Evolutionary conservation across 2,888 invertebrate species (phyloP), one percentile per base, ranked within the genome.

Genomic region (Vanessa cardui): DNA sequence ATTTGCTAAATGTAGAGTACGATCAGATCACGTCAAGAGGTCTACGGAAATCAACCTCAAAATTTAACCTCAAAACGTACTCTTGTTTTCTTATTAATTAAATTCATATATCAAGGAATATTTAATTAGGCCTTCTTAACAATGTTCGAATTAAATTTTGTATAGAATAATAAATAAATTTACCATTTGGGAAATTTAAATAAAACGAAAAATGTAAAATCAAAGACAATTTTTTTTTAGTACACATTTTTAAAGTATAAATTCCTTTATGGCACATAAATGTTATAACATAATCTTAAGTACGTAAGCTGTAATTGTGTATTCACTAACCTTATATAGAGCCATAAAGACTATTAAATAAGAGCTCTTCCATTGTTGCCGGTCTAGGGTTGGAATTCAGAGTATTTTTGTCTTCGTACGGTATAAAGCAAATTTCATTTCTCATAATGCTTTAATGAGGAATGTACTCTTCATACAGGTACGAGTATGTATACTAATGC

Each of bases 331-430:
- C 18, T 26, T 56, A 56, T 39, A 56, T 56, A 56, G 8, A 16
- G 56, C 9, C 18, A 39, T 56, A 56, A 56, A 56, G 56, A 39
- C 56, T 56, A 56, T 56, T 56, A 56, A 56, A 56, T 39, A 56
- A 56, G 9, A 9, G 56, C 33, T 56, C 39, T n/a, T 18, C 18
- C 39, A 56, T 26, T 18, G 56, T 56, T n/a, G n/a, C 31, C 16
- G n/a, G 39, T 33, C 31, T 20, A 56, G 56, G 56, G 56, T 39
- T 56, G 56, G 33, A 56, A 56, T 56, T 56, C 18, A 39, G 18
- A 56, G 33, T 9, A 56, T 18, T 54, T 54, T 54, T 54, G 52
- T 26, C 52, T 31, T 31, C 21, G 50, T 16, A n/a, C 56, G 56
- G 20, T 56, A 56, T 18, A 20, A 39, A 56, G 56, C 50, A 21